phyloP scores from a whole-genome alignment of 2,797 vertebrate species.

The Hyperoplus immaculatus region DNA sequence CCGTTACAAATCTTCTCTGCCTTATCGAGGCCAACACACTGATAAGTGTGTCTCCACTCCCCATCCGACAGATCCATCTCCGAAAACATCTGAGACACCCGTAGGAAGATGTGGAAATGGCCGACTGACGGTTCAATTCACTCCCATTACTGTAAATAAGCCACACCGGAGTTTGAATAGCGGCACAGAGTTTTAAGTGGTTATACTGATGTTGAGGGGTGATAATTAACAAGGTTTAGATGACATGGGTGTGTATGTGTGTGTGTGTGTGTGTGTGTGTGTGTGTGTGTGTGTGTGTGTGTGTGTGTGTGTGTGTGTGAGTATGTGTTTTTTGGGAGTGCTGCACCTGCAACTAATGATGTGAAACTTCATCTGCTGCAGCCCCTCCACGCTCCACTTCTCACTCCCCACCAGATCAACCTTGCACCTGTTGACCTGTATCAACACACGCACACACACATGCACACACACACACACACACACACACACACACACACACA shows the following conservation, averaged over 20 bases:
- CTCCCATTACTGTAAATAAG: conserved; percentile 50
- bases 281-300: conserved; percentile 27
- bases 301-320: conserved; percentile 20
- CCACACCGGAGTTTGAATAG: conserved; percentile 15
- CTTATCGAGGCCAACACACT: conserved; percentile 83
- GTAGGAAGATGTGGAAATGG: conserved; percentile 57
- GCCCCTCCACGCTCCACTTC: conserved; percentile 26
- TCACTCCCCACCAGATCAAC: conserved; percentile 65
- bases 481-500: conserved; percentile 34
- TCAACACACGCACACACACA: conserved; percentile 21
- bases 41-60: conserved; percentile 85
- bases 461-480: conserved; percentile 34
- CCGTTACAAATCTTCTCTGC: conserved; percentile 80
- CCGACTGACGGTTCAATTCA: conserved; percentile 61
- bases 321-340: conserved; percentile 64
- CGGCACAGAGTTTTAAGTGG: background rate
- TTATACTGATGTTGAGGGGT: conserved; percentile 15
- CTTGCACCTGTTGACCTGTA: conserved; percentile 74
- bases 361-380: conserved; percentile 68
- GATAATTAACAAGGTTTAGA: conserved; percentile 64
- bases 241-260: conserved; percentile 48
- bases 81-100: conserved; percentile 77
- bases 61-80: conserved; percentile 84
- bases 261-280: no score
- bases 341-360: conserved; percentile 81